These are phyloP conservation scores for Bombus breviceps DNA, from an alignment of 1,140 invertebrate genomes.

Conservation along the genomic window DNA sequence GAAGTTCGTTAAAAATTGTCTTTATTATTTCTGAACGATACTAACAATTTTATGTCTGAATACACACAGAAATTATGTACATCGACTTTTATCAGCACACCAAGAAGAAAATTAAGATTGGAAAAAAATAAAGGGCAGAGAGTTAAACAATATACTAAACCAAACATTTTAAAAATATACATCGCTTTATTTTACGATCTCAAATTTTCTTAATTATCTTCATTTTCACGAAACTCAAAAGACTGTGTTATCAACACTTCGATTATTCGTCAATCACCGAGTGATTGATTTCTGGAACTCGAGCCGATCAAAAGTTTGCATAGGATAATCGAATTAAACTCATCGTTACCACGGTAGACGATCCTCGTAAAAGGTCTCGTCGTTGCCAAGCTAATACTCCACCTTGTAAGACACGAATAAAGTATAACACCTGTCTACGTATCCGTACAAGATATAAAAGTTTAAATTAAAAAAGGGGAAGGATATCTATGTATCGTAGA, in stretches of 20 bases:
- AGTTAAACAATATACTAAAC: not conserved
- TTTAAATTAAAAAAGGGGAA: not conserved
- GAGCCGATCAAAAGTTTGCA: constrained; percentile 17
- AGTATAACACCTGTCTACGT: not conserved
- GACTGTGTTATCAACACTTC: not conserved
- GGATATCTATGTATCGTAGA: too few relatives aligned
- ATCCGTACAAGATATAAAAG: too few relatives aligned
- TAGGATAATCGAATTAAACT: constrained; percentile 13
- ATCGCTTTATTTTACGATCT: not conserved
- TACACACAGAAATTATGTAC: too few relatives aligned
- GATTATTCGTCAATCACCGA: not conserved
- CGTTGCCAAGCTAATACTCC: not conserved
- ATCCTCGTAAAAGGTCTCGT: not conserved
- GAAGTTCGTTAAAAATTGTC: too few relatives aligned
- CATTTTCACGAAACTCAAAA: not conserved
- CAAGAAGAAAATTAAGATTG: not conserved
- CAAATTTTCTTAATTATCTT: not conserved
- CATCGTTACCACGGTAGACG: not conserved
- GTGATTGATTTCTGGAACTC: constrained; percentile 14
- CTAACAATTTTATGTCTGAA: too few relatives aligned
- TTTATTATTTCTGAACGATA: too few relatives aligned
- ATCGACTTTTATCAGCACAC: not conserved
- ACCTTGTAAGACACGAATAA: not conserved
- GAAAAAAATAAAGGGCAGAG: too few relatives aligned
- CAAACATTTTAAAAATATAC: not conserved